Percentiles rank a stretch among this genome's conserved stretches.
These are phyloP conservation scores for Coelopa pilipes DNA, from an alignment of 2,888 invertebrate genomes.

Conservation along the genomic window DNA sequence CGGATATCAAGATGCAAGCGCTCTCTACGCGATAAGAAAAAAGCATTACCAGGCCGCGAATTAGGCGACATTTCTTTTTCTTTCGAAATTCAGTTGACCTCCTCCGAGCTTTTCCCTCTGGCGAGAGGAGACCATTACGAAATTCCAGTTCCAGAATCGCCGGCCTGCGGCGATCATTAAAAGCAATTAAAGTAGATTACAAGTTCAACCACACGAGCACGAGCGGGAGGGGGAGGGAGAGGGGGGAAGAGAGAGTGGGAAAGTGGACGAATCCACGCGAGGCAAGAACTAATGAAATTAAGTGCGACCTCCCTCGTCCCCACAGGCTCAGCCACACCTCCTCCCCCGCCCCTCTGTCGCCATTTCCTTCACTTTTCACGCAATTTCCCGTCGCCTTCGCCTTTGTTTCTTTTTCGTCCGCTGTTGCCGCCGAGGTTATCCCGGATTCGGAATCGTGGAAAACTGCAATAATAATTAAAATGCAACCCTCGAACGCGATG, in stretches of 20 bases:
- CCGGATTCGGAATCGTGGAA: background rate
- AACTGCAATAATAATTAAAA: constrained; percentile 4
- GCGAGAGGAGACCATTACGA: no score
- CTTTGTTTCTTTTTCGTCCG: no score
- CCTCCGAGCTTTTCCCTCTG: no score
- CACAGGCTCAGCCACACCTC: background rate
- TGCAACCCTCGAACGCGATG: background rate
- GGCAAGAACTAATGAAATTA: background rate
- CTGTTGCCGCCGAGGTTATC: background rate
- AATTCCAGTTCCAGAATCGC: no score
- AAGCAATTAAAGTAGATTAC: constrained; percentile 27
- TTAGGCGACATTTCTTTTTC: background rate
- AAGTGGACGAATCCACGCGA: no score
- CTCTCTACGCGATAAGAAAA: background rate
- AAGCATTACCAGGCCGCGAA: background rate
- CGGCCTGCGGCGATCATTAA: constrained; percentile 11
- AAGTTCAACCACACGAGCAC: background rate
- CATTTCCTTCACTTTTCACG: background rate
- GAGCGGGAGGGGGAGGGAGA: background rate
- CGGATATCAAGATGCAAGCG: no score
- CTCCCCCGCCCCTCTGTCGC: background rate
- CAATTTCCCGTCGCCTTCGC: no score
- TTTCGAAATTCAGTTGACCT: no score
- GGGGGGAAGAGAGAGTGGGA: background rate
- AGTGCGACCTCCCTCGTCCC: background rate